These are phyloP conservation scores for Buteo buteo DNA, from an alignment of 2,113 vertebrate genomes.

Conservation along the genomic window DNA sequence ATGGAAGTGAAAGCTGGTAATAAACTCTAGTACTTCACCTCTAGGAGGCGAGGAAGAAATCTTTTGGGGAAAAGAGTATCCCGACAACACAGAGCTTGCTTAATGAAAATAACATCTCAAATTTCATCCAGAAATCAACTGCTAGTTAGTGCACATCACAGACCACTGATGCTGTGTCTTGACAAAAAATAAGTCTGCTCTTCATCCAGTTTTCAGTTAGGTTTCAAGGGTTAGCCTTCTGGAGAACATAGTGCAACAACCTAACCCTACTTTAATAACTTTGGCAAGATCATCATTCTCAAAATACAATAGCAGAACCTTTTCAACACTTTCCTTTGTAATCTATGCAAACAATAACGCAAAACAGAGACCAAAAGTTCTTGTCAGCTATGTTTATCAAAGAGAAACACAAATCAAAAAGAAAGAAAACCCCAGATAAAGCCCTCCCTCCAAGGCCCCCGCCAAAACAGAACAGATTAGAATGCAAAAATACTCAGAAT, in stretches of 20 bases:
- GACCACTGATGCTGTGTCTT: neutral
- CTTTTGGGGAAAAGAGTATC: neutral
- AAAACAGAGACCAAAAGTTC: neutral
- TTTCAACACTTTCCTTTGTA: neutral
- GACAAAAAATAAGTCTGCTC: neutral
- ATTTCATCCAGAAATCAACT: neutral
- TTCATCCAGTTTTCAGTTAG: neutral
- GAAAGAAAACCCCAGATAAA: neutral
- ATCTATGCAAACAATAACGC: neutral
- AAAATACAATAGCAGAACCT: neutral
- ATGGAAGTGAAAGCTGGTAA: neutral
- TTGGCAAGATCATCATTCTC: neutral
- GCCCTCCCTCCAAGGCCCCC: neutral
- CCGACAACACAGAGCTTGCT: neutral
- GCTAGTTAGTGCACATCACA: neutral
- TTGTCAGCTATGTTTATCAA: neutral
- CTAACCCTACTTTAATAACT: neutral
- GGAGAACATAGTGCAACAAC: neutral
- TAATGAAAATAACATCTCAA: neutral
- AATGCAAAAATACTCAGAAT: neutral
- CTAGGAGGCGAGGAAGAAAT: neutral
- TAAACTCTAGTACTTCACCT: neutral
- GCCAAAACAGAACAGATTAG: neutral
- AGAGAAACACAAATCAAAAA: neutral
- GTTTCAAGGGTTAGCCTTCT: neutral